Evolutionary conservation across 35 echinoderm and acorn worm species (phyloP).

Genomic region (Eucidaris tribuloides): DNA sequence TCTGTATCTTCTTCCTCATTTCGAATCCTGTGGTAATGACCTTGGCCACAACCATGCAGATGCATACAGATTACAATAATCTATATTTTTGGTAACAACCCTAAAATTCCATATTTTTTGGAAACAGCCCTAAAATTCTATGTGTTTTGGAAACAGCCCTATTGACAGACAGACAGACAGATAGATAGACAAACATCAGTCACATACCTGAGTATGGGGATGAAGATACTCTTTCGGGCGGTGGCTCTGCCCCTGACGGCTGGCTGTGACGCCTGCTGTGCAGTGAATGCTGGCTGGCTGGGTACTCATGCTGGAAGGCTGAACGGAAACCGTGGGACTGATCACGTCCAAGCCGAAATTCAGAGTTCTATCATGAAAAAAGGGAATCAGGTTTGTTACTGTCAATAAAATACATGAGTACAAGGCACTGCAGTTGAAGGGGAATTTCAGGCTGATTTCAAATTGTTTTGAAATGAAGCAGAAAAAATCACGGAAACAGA

Average conservation of each 20-base stretch:
- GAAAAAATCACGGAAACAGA: no score
- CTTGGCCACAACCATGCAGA: not conserved
- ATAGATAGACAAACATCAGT: not conserved
- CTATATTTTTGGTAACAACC: not conserved
- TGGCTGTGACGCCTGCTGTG: slow-evolving; percentile 31
- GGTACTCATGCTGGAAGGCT: slow-evolving; percentile 18
- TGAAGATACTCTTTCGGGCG: slow-evolving; percentile 26
- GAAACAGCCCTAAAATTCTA: not conserved
- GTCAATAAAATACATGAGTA: no score
- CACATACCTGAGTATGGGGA: slow-evolving; percentile 33
- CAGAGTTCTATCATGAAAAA: slow-evolving; percentile 33
- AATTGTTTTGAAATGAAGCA: no score
- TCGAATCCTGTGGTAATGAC: not conserved
- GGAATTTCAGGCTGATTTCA: no score
- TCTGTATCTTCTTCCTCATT: no score
- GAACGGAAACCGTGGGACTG: slow-evolving; percentile 4
- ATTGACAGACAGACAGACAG: not conserved
- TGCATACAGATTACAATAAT: not conserved
- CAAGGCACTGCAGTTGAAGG: no score
- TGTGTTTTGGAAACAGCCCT: not conserved
- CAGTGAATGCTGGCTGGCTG: not conserved
- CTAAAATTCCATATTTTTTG: not conserved
- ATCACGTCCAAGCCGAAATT: slow-evolving; percentile 43
- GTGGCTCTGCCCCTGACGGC: slow-evolving; percentile 16
- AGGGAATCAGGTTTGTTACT: no score